Conservation (phyloP, 2,888 invertebrate species). For the Eudasyphora cyanicolor region DNA sequence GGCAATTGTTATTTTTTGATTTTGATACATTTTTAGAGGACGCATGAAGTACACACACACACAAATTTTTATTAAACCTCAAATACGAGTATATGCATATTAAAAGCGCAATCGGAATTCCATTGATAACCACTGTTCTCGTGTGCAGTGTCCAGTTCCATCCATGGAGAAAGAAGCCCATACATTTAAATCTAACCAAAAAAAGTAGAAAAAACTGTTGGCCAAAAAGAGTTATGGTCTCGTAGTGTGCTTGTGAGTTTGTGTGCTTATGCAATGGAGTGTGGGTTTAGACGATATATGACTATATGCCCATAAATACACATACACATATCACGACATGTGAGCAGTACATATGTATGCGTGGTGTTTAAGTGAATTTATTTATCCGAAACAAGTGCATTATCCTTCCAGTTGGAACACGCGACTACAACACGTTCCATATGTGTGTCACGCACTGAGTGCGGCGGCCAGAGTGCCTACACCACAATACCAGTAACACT, state of each 20-base stretch:
- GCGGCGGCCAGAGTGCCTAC: neutral
- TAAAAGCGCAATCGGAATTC: too few relatives aligned
- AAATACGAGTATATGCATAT: too few relatives aligned
- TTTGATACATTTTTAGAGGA: too few relatives aligned
- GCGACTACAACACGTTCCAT: constrained; percentile 60
- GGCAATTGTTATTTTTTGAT: too few relatives aligned
- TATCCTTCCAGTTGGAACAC: constrained; percentile 47
- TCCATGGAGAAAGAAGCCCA: constrained; percentile 26
- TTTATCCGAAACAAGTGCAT: constrained; percentile 49
- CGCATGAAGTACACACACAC: too few relatives aligned
- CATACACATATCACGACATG: neutral
- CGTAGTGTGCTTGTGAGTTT: constrained; percentile 9
- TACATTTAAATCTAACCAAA: constrained; percentile 44
- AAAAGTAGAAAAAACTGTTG: constrained; percentile 12
- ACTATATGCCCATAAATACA: constrained; percentile 8
- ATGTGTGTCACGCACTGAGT: constrained; percentile 42
- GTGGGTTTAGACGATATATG: neutral
- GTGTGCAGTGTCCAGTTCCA: too few relatives aligned
- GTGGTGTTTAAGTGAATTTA: constrained; percentile 30
- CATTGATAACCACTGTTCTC: neutral
- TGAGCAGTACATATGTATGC: neutral
- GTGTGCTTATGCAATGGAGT: too few relatives aligned
- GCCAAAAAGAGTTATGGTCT: constrained; percentile 56
- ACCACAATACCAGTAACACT: constrained; percentile 11
- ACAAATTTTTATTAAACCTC: too few relatives aligned